Percentiles rank a stretch among this genome's conserved stretches.
Conservation (phyloP, 1,140 invertebrate species). For the Drosophila insularis region DNA sequence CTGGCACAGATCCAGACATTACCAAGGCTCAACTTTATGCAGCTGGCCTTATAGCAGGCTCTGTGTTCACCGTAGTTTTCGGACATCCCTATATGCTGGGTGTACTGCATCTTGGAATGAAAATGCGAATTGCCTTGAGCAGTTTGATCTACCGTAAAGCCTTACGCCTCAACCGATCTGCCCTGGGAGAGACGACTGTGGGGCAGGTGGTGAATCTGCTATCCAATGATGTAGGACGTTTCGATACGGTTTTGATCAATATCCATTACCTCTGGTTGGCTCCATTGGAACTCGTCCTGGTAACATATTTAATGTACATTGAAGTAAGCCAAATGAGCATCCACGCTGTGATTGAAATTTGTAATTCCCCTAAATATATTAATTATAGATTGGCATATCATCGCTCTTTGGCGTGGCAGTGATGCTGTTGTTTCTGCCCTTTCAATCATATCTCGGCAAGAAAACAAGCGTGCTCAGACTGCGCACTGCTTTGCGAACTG, state of each 20-base stretch:
- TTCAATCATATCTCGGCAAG: slow-evolving; percentile 91
- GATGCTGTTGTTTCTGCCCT: slow-evolving; percentile 91
- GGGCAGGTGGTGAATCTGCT: slow-evolving; percentile 90
- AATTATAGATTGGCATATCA: slow-evolving; percentile 80
- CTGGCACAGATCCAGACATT: slow-evolving; percentile 41
- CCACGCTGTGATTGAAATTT: background rate
- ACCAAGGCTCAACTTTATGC: slow-evolving; percentile 85
- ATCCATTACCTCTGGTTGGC: slow-evolving; percentile 83
- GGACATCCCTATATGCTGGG: slow-evolving; percentile 86
- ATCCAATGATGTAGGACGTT: slow-evolving; percentile 85
- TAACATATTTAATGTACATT: slow-evolving; percentile 83
- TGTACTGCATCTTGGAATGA: slow-evolving; percentile 83
- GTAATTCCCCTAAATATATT: slow-evolving; percentile 33
- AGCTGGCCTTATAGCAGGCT: slow-evolving; percentile 84
- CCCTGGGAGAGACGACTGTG: slow-evolving; percentile 89
- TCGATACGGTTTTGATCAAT: slow-evolving; percentile 79
- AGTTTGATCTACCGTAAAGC: slow-evolving; percentile 88
- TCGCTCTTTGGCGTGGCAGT: slow-evolving; percentile 90
- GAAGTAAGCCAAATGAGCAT: slow-evolving; percentile 33
- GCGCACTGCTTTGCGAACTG: slow-evolving; percentile 88
- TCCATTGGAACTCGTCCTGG: slow-evolving; percentile 84
- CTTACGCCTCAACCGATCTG: slow-evolving; percentile 85
- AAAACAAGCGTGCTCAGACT: slow-evolving; percentile 86
- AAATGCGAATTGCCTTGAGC: slow-evolving; percentile 84
- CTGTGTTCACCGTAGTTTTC: slow-evolving; percentile 83